Conservation (phyloP, 23 tunicate species). For the Styela clava region DNA sequence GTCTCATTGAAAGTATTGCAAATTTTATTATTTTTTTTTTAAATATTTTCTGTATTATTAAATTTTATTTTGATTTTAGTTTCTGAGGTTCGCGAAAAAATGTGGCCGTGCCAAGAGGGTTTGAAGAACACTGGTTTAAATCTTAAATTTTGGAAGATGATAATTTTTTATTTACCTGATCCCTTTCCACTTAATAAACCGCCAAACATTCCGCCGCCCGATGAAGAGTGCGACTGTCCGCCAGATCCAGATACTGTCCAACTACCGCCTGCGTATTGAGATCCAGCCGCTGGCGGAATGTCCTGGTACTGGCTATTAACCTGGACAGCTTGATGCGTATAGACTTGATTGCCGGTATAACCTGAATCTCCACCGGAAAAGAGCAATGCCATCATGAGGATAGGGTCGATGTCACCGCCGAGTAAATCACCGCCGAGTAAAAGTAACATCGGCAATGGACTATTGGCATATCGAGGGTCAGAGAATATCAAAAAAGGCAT, state of each 20-base stretch:
- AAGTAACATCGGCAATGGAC: neutral
- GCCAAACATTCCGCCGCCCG: neutral
- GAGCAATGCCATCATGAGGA: neutral
- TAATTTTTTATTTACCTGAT: no score
- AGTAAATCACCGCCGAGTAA: neutral
- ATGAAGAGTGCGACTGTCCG: neutral
- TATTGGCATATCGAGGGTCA: neutral
- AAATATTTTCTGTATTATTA: no score
- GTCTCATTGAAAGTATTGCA: no score
- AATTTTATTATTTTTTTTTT: no score
- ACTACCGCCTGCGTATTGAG: neutral
- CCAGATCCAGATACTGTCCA: neutral
- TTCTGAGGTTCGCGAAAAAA: no score
- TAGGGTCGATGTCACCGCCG: neutral
- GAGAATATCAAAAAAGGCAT: constrained; percentile 5
- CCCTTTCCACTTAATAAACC: neutral
- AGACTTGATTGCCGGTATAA: neutral
- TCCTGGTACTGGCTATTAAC: neutral
- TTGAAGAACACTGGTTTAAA: no score
- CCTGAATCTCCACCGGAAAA: neutral
- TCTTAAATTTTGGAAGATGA: no score
- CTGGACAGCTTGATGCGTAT: neutral
- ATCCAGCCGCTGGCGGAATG: constrained; percentile 7
- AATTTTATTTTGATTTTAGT: no score
- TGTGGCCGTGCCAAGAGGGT: no score